phyloP scores from a whole-genome alignment of 2,797 vertebrate species.

The Myripristis murdjan region DNA sequence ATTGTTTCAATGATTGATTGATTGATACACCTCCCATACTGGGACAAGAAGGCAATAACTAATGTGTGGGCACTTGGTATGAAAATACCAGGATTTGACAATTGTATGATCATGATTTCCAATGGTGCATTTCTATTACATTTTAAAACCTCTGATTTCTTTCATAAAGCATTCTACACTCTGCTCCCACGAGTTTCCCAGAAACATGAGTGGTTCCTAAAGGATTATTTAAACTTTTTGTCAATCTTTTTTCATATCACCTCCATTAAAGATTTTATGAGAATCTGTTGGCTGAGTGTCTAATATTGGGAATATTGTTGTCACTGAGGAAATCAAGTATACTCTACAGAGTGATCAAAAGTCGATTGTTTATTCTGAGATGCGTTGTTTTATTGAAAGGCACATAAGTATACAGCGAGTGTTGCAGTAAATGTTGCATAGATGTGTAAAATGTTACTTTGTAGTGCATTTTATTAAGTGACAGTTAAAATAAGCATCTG shows the following conservation, averaged over 20 bases:
- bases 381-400: conserved; percentile 38
- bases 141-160: conserved; percentile 39
- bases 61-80: conserved; percentile 10
- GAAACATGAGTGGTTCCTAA: conserved; percentile 69
- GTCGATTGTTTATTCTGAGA: background rate
- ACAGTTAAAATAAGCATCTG: too few species aligned
- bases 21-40: background rate
- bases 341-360: background rate
- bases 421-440: background rate
- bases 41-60: background rate
- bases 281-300: conserved; percentile 47
- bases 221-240: conserved; percentile 55
- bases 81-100: background rate
- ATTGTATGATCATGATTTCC: conserved; percentile 25
- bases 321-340: background rate
- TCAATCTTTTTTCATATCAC: conserved; percentile 78
- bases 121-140: conserved; percentile 48
- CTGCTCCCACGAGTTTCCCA: conserved; percentile 32
- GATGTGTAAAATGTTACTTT: conserved; percentile 5
- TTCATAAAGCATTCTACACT: conserved; percentile 23
- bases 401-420: conserved; percentile 2
- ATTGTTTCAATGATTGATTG: conserved; percentile 34
- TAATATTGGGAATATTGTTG: conserved; percentile 5
- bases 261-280: conserved; percentile 88
- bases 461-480: background rate